These are phyloP conservation scores for Actinemys pallida DNA, from an alignment of 2,113 vertebrate genomes.

Conservation along the genomic window DNA sequence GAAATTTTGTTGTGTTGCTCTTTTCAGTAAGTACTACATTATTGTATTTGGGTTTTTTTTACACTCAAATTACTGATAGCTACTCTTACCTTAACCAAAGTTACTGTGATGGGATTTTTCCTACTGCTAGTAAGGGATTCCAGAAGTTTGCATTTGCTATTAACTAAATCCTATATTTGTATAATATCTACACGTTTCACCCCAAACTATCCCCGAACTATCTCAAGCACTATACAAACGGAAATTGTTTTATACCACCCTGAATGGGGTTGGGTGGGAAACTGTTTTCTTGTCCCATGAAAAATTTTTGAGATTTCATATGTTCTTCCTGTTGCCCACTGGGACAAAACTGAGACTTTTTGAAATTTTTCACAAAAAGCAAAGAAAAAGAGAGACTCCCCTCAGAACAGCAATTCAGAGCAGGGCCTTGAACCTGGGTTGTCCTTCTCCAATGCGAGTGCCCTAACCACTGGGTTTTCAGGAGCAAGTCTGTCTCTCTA, in stretches of 20 bases:
- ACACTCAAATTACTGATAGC: no score
- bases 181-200: neutral
- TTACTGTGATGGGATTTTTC: neutral
- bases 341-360: neutral
- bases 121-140: neutral
- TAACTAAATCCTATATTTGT: neutral
- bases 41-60: no score
- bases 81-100: neutral
- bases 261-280: neutral
- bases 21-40: no score
- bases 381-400: neutral
- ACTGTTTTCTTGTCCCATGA: neutral
- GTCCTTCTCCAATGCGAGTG: neutral
- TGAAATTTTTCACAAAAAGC: neutral
- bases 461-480: neutral
- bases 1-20: no score
- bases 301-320: neutral
- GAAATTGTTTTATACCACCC: neutral
- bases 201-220: neutral
- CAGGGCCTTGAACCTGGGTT: neutral
- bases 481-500: neutral
- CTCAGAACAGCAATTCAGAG: neutral
- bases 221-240: neutral
- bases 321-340: neutral
- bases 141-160: neutral